A percentile compares a stretch with the other conserved stretches of the same genome.
Evolutionary conservation across 2,113 vertebrate genomes (phyloP).

Genomic region (Vanacampus margaritifer): DNA sequence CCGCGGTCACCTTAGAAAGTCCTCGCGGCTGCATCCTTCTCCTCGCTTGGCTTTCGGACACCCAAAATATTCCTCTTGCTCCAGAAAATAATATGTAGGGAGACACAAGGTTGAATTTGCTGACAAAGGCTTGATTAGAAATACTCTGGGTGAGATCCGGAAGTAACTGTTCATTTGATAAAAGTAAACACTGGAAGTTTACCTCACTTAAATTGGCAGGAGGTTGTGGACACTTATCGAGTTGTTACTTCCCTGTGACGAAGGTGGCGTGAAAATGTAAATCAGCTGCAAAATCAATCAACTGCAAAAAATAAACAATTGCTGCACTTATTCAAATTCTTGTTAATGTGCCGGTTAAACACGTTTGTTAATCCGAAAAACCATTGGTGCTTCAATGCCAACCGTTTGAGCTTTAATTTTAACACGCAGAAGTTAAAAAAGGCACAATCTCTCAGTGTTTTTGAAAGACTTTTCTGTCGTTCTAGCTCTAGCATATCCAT

Average conservation of each 20-base stretch:
- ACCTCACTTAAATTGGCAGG: not conserved
- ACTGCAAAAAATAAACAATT: too few species aligned
- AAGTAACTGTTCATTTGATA: not conserved
- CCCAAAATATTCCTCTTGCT: not conserved
- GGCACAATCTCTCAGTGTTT: not conserved
- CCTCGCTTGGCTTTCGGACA: not conserved
- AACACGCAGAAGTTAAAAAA: not conserved
- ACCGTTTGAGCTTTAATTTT: not conserved
- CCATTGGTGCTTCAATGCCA: not conserved
- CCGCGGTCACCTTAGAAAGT: conserved; percentile 11
- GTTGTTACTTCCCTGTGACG: not conserved
- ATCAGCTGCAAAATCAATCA: not conserved
- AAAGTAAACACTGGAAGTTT: not conserved
- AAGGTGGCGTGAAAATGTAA: not conserved
- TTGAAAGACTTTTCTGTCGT: not conserved
- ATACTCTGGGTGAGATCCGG: conserved; percentile 11
- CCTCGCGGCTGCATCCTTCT: not conserved
- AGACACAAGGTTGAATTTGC: too few species aligned
- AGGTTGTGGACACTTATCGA: not conserved
- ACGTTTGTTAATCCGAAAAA: too few species aligned
- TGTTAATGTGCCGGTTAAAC: too few species aligned
- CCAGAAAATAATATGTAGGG: too few species aligned
- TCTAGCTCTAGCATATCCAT: not conserved
- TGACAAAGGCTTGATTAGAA: too few species aligned
- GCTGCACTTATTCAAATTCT: too few species aligned